Base-by-base conservation (phyloP, 2,113 vertebrate species). In the Panthera uncia region DNA sequence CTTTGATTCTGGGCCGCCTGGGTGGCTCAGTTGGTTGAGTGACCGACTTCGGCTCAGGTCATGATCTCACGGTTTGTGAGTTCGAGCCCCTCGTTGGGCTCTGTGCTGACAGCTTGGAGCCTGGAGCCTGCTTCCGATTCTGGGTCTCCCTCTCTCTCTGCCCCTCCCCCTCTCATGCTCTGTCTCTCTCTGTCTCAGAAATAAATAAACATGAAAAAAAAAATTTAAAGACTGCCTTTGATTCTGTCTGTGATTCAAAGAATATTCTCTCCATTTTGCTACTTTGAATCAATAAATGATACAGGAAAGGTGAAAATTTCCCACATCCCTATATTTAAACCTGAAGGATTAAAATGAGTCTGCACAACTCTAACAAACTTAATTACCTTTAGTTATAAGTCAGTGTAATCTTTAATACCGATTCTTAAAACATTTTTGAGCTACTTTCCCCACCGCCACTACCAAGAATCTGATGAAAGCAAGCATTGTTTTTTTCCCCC, bases 191-290 rank as follows among this genome's bases (percentile, higher is more conserved):
- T 45, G 45, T 45, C 45, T 45, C 45, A 45, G 45, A 45, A 45
- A 45, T 45, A 45, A 45, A 45, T 45, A 45, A 45, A 45, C 45
- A 45, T 45, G 45, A 45, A 45, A 45, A 45, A 45, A 45, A 45
- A 45, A 9, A 45, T 45, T 45, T 45, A 9, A 78, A 80, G 25
- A 86, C 65, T 81, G 27, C 6, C 16, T 90, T 89, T 79, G 52
- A 93, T 38, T 80, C n/a, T 74, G 55, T n/a, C 55, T 81, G 6
- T 93, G 80, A 85, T 93, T 87, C 55, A 82, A 19, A 65, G 38
- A 55, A 89, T 57, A 68, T 81, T 81, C 7, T 85, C 48, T 79
- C 36, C 27, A 31, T 93, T 93, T 93, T 86, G 80, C 69, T 97
- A 11, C 33, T 93, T 25, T 3, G 66, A 48, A 25, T 74, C 45